Percentiles rank a stretch among this genome's conserved stretches.
Evolutionary conservation across 37 sponge, comb jelly and placozoan species (phyloP).

Genomic region (Spongia lamella): DNA sequence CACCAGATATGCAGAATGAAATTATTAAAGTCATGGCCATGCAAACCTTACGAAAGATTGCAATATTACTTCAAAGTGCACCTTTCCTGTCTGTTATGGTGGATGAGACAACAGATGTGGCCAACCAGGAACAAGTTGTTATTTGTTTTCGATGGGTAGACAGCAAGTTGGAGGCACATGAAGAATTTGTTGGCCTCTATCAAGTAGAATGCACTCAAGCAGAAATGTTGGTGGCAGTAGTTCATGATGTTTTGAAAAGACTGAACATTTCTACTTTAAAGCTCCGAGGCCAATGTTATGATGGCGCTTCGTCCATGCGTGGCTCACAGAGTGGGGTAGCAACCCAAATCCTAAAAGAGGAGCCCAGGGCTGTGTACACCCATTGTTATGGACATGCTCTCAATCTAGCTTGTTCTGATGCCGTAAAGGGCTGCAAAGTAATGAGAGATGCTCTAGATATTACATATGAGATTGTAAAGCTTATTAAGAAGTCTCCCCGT

Average conservation of each 20-base stretch:
- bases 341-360: constrained; percentile 7
- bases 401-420: constrained; percentile 47
- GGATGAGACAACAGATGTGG: constrained; percentile 11
- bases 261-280: constrained; percentile 11
- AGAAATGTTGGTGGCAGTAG: neutral
- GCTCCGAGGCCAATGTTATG: constrained; percentile 65
- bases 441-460: constrained; percentile 39
- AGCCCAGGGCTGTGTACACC: too few relatives aligned
- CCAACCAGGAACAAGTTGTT: neutral
- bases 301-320: constrained; percentile 53
- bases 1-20: constrained; percentile 9
- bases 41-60: neutral
- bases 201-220: neutral
- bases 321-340: constrained; percentile 55
- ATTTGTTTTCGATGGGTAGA: constrained; percentile 1
- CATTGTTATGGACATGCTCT: too few relatives aligned
- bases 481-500: constrained; percentile 44
- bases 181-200: too few relatives aligned
- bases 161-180: too few relatives aligned
- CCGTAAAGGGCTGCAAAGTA: constrained; percentile 18
- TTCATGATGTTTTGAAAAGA: neutral
- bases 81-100: constrained; percentile 3
- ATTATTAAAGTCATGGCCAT: neutral
- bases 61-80: neutral
- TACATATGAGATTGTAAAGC: constrained; percentile 39